Evolutionary conservation across 2,888 invertebrate species (phyloP), one percentile per base, ranked within the genome.

Genomic region (Arenicola marina): DNA sequence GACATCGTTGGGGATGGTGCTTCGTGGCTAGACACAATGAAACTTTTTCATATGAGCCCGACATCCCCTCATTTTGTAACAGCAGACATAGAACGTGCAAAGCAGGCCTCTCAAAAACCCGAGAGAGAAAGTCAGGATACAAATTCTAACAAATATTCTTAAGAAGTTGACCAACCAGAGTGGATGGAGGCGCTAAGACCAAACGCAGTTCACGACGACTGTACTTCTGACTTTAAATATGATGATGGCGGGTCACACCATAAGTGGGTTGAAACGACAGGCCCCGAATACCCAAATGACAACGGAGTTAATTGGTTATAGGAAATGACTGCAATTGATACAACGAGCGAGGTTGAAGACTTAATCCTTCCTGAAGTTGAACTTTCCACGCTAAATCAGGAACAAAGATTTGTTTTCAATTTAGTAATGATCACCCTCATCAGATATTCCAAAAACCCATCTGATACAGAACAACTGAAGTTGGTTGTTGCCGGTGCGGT

Each of bases 201-300:
- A 38, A 24, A 64, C 63, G 43, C 11, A 31, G n/a, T n/a, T n/a
- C n/a, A n/a, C n/a, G n/a, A n/a, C n/a, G n/a, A n/a, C n/a, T n/a
- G n/a, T n/a, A n/a, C n/a, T n/a, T n/a, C n/a, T n/a, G n/a, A n/a
- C n/a, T n/a, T n/a, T n/a, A n/a, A n/a, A n/a, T 71, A 56, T 59
- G 65, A 72, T 68, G 68, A 72, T 67, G 71, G 70, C 2, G 72
- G 72, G 2, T 65, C 66, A 18, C 56, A 63, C 26, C 51, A 59
- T 55, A 61, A 70, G 44, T 63, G 65, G 66, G 44, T 38, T 46
- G 18, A 53, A 43, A 24, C 18, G 11, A 33, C n/a, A n/a, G n/a
- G 4, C 15, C 18, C n/a, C n/a, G n/a, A n/a, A 4, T 67, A 70
- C 34, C 66, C 69, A 31, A 4, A 11, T 34, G 55, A 60, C 21